Percentiles rank a stretch among this genome's conserved stretches.
Evolutionary conservation across 1,140 invertebrate genomes (phyloP).

Genomic region (Daktulosphaira vitifoliae): DNA sequence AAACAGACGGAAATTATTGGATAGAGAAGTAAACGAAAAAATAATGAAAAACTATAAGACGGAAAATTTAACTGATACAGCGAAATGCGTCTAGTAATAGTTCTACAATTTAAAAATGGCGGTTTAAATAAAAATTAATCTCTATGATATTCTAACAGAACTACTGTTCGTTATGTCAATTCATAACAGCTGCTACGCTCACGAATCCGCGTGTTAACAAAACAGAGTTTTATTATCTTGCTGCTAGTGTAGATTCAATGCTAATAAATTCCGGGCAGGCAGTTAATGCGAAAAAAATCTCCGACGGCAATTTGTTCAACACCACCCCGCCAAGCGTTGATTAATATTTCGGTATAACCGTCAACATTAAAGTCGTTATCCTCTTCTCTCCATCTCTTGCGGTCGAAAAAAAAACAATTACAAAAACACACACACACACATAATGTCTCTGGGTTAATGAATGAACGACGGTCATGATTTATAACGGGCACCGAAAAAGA

Average conservation of each 20-base stretch:
- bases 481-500: no score
- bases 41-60: no score
- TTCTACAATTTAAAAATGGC: no score
- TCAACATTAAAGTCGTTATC: conserved; percentile 24
- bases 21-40: no score
- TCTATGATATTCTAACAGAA: no score
- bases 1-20: no score
- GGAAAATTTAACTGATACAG: no score
- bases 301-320: conserved; percentile 18
- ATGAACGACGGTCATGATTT: no score
- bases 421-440: no score
- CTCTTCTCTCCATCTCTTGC: neutral
- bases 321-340: conserved; percentile 10
- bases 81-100: no score
- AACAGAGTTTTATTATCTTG: conserved; percentile 13
- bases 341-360: conserved; percentile 30
- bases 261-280: conserved; percentile 19
- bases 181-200: conserved; percentile 15
- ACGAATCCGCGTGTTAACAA: conserved; percentile 19
- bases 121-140: no score
- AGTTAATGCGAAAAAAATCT: conserved; percentile 27
- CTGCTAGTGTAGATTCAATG: conserved; percentile 8
- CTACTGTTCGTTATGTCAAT: conserved; percentile 1
- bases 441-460: no score
- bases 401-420: neutral